Percentiles rank a stretch among this genome's conserved stretches.
These are phyloP conservation scores for Cantharis lateralis DNA, from an alignment of 2,888 invertebrate species.

Conservation along the genomic window DNA sequence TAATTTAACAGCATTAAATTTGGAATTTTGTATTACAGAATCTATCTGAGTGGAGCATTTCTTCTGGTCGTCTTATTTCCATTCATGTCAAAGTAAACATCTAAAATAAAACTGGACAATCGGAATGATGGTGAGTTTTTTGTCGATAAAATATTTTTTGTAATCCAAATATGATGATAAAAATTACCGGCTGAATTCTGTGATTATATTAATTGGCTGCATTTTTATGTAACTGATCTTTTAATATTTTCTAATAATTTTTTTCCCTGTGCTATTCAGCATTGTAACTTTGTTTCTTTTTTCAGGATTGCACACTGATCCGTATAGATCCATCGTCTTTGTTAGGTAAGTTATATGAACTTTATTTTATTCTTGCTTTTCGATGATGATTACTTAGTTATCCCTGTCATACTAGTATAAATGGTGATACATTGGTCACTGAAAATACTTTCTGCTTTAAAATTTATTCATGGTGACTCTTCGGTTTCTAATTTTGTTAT, in stretches of 20 bases:
- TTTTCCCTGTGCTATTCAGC: fast-evolving
- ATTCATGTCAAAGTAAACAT: too few species aligned
- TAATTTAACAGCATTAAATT: not conserved
- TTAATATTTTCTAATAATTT: not conserved
- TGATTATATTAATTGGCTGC: not conserved
- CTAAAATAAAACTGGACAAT: too few species aligned
- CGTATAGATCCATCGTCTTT: not conserved
- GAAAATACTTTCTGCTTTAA: not conserved
- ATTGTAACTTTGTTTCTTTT: not conserved
- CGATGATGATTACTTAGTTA: not conserved
- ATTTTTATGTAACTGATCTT: not conserved
- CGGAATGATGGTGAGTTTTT: not conserved
- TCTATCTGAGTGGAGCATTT: not conserved
- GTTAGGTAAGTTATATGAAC: not conserved
- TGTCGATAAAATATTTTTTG: not conserved
- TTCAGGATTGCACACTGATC: not conserved
- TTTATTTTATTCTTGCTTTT: too few species aligned
- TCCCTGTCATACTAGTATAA: not conserved
- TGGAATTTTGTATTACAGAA: not conserved
- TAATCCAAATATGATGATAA: not conserved
- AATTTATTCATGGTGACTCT: too few species aligned
- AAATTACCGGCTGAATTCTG: not conserved
- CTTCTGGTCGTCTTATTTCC: not conserved
- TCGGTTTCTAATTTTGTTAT: too few species aligned
- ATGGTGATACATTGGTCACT: not conserved